Base-by-base conservation (phyloP, 2,797 vertebrate species). In the Cossypha heuglini region DNA sequence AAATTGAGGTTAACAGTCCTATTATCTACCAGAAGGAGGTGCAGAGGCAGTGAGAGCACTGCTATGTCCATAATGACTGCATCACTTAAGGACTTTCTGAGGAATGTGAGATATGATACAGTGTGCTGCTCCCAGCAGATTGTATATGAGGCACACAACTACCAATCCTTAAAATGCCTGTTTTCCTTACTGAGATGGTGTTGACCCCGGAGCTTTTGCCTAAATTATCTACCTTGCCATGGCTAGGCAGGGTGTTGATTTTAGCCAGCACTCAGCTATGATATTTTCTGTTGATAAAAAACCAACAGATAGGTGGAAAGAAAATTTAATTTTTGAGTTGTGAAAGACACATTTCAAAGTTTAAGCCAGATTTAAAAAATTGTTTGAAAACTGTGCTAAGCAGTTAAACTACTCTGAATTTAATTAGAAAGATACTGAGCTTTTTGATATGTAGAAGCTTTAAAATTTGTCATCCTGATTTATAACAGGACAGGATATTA, bases 91-190 rank as follows among this genome's bases (percentile, higher is more conserved):
- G 21, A 54, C 9, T 35, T 91, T 67, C 26, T 75, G 33, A 31
- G 28, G n/a, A 40, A 38, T 48, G 26, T n/a, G 40, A 86, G 62
- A 17, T 2, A 0, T 19, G 16, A 52, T 14, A 48, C 19, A 0
- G 0, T 9, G 6, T 35, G 51, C 37, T 59, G 4, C 49, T 79
- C 24, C 13, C 45, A 38, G 57, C 10, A 59, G n/a, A 69, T 5
- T 57, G 25, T 14, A 5, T 37, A 21, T 11, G 69, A 58, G 24
- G 35, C n/a, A 42, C 17, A 61, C 16, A 37, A 42, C 6, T 37
- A 24, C 58, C 28, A 68, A 20, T 5, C 12, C 16, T 54, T 46
- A 42, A 46, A 85, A 54, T 31, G 15, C 16, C 11, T 33, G 0
- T 58, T 80, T 84, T 74, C 20, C 11, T 46, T 84, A 38, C 37